Evolutionary conservation across 2,888 invertebrate genomes (phyloP), one percentile per base, ranked within the genome.

Genomic region (Eupithecia inturbata): DNA sequence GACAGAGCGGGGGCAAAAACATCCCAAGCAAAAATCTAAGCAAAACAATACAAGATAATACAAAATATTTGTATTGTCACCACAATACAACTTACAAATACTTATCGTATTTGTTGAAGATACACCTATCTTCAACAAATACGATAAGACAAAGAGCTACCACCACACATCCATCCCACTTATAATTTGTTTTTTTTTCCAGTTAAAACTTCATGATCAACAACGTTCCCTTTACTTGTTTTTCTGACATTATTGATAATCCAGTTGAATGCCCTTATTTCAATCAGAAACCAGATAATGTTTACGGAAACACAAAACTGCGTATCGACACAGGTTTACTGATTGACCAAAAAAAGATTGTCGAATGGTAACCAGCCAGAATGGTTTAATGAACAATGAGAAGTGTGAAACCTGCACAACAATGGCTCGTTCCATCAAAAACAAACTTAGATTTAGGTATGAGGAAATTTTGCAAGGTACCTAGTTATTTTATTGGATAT

Each of bases 251-350:
- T 39, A 36, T 53, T 26, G 19, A 53, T 62, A 71, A 74, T 74
- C 57, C 1, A 72, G 41, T 71, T 72, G 62, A 76, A 71, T 76
- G 64, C 57, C 49, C 45, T 71, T 73, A 62, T 73, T 76, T 68
- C n/a, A 70, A 72, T 70, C 71, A 74, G 66, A 71, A 76, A 72
- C 74, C 71, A 22, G 70, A 72, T 74, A 22, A 41, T 74, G 77
- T 77, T 77, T 72, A 77, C 77, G 77, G 77, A 77, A 77, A 63
- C 57, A 26, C 16, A 45, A 70, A 57, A 33, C 36, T 22, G 31
- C 7, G 60, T 63, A 16, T 66, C 41, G 66, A 66, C 66, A 66
- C 36, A 66, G 12, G 39, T 53, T 57, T 67, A 41, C 69, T 53
- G 53, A 57, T 60, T 70, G 28, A 33, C 36, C 63, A 63, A 64